Percentiles rank a stretch among this genome's conserved stretches.
Evolutionary conservation across 2,113 vertebrate species (phyloP).

Genomic region (Ammospiza nelsoni): DNA sequence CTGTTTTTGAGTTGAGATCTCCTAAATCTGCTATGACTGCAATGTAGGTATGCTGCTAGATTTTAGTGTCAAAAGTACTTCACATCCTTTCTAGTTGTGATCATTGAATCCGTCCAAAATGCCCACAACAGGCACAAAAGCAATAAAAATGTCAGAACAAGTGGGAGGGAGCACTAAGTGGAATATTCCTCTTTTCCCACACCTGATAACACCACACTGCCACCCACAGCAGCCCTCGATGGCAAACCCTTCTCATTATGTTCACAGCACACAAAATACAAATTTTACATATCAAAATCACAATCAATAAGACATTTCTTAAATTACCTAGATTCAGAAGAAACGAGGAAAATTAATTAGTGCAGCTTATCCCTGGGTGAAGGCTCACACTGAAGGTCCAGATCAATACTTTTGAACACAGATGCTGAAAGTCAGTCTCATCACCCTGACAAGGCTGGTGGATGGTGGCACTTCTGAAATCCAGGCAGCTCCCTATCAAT

Average conservation of each 20-base stretch:
- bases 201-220: rapidly evolving
- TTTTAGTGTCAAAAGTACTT: neutral
- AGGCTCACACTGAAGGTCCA: neutral
- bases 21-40: neutral
- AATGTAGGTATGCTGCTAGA: neutral
- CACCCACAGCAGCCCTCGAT: neutral
- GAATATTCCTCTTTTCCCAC: neutral
- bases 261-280: neutral
- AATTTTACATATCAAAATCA: neutral
- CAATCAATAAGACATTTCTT: neutral
- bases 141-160: neutral
- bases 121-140: neutral
- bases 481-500: neutral
- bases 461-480: neutral
- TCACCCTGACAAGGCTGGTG: neutral
- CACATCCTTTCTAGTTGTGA: neutral
- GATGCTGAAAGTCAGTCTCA: neutral
- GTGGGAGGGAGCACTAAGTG: neutral
- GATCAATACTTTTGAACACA: neutral
- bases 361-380: neutral
- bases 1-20: neutral
- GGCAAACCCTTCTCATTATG: neutral
- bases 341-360: neutral
- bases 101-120: neutral
- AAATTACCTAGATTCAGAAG: neutral